These are phyloP conservation scores for Clavelina lepadiformis DNA, from an alignment of 23 tunicate genomes.

Conservation along the genomic window DNA sequence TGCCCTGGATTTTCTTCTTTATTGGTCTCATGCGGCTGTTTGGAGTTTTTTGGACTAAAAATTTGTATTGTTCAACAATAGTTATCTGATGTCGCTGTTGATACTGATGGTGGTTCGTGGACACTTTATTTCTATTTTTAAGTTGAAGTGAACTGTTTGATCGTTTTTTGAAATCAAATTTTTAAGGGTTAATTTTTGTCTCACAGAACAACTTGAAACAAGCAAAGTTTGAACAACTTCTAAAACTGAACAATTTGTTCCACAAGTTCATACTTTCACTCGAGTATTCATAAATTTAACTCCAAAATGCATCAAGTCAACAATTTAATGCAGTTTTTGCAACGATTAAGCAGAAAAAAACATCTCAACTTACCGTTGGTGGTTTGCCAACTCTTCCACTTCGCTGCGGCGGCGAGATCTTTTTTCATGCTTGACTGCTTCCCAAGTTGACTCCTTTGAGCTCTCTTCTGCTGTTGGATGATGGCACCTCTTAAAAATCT, in stretches of 20 bases:
- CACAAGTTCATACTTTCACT: not conserved
- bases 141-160: too few relatives aligned
- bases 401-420: constrained; percentile 54
- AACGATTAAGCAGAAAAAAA: not conserved
- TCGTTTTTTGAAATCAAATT: too few relatives aligned
- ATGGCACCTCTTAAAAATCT: constrained; percentile 22
- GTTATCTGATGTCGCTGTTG: too few relatives aligned
- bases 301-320: too few relatives aligned
- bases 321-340: too few relatives aligned
- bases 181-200: too few relatives aligned
- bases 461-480: constrained; percentile 2
- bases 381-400: constrained; percentile 77
- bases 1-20: constrained; percentile 5
- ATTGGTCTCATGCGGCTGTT: constrained; percentile 6
- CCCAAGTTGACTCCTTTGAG: not conserved
- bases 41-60: too few relatives aligned
- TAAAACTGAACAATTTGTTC: not conserved
- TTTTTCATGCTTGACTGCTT: constrained; percentile 13
- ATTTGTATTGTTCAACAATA: too few relatives aligned
- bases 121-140: too few relatives aligned
- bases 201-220: too few relatives aligned
- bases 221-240: too few relatives aligned
- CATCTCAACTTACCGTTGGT: constrained; percentile 28
- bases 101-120: too few relatives aligned
- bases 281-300: not conserved